phyloP scores from a whole-genome alignment of 2,113 vertebrate genomes.

The Rousettus leschenaultii region DNA sequence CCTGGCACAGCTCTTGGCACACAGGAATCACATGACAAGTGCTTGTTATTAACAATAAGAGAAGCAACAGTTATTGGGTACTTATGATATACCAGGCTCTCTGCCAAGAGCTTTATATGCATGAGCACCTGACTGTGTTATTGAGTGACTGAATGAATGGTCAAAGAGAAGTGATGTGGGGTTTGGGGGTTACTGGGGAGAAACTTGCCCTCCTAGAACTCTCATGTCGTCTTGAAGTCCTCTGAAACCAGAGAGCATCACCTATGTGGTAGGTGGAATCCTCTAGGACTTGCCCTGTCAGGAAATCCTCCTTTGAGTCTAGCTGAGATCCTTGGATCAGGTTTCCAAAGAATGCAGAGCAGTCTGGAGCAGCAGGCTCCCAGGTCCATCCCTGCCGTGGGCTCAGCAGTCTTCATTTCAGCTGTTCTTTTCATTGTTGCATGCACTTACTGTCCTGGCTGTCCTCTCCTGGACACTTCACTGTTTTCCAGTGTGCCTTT shows the following conservation, averaged over 20 bases:
- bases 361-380: neutral
- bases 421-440: neutral
- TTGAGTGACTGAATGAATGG: neutral
- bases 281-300: neutral
- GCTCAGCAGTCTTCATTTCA: neutral
- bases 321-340: neutral
- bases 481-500: neutral
- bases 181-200: neutral
- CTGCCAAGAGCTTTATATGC: neutral
- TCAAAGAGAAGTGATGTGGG: neutral
- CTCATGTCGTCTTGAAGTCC: neutral
- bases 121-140: neutral
- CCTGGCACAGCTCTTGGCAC: neutral
- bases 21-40: neutral
- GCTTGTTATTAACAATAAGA: neutral
- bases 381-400: rapidly evolving
- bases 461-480: neutral
- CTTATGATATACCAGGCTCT: neutral
- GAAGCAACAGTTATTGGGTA: too few species aligned
- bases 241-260: neutral
- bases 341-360: neutral
- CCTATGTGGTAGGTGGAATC: neutral
- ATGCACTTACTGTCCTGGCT: neutral
- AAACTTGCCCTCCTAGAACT: neutral
- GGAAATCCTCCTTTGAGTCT: neutral